Base-by-base conservation (phyloP, 2,113 vertebrate genomes). In the Crotalus viridis region DNA sequence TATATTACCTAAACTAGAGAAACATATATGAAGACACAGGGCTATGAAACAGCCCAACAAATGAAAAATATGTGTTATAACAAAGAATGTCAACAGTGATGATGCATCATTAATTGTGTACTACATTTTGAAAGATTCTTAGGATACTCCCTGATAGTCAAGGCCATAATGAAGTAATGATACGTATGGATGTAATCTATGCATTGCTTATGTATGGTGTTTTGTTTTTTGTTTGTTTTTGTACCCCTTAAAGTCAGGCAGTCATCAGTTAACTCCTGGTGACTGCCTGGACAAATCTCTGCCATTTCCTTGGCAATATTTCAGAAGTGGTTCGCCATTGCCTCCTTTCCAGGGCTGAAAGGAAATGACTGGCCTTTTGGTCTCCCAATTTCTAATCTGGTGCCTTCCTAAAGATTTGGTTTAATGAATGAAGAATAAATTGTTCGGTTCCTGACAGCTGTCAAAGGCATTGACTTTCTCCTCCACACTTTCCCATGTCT, bases 401-500 rank as follows among this genome's bases (percentile, higher is more conserved):
- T 81, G 74, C 74, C 15, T 81, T 81, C 33, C 74, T 81, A 39
- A 39, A 81, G 17, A 81, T 21, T 81, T 17, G 3, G 15, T 81
- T 87, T 52, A 87, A 54, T 15, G 85, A 48, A 87, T 87, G 51
- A 88, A 88, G 86, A 54, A 54, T 88, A 2, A 19, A 5, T 24
- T 52, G 28, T 88, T 54, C 15, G 1, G 51, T n/a, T 19, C 15
- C 86, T 88, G n/a, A 52, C 26, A 87, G 48, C 4, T 26, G 51
- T 87, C 48, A 54, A 28, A 54, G 86, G 5, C 51, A 54, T 55
- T 85, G 54, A 59, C 39, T 19, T 81, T 55, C 1, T 92, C 43
- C 43, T 43, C 54, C 57, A 94, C 61, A 94, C 93, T 92, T 93
- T 55, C 93, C 89, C 12, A 43, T 52, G 0, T 0, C 81, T 86